Conservation (phyloP, 2,888 invertebrate genomes). For the Lasioglossum morio region DNA sequence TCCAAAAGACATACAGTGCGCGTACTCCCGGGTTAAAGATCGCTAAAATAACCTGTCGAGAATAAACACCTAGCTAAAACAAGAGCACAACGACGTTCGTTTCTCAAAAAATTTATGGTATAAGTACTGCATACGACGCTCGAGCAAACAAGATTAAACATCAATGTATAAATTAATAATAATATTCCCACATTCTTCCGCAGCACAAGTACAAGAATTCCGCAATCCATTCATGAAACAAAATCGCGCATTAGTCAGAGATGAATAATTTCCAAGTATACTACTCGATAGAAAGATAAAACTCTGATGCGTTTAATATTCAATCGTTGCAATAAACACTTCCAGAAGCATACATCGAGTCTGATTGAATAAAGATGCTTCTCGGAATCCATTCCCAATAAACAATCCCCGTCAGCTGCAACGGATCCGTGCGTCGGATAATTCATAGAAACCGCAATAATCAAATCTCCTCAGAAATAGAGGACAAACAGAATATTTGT, state of each 20-base stretch:
- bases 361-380: slow-evolving; percentile 1
- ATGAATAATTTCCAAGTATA: background rate
- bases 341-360: background rate
- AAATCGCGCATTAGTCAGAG: background rate
- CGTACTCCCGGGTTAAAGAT: no score
- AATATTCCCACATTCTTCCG: background rate
- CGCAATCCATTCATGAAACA: background rate
- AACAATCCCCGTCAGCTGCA: background rate
- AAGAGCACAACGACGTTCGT: no score
- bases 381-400: background rate
- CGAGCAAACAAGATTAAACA: no score
- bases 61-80: no score
- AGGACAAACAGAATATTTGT: no score
- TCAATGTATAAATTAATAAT: background rate
- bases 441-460: background rate
- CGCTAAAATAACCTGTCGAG: no score
- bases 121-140: no score
- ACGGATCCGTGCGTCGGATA: background rate
- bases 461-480: no score
- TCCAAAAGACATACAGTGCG: no score
- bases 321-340: background rate
- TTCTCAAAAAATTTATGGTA: no score
- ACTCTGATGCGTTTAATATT: background rate
- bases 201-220: background rate
- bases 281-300: background rate